Evolutionary conservation across 1,140 invertebrate species (phyloP), one percentile per base, ranked within the genome.

Genomic region (Heliconius eleuchia): DNA sequence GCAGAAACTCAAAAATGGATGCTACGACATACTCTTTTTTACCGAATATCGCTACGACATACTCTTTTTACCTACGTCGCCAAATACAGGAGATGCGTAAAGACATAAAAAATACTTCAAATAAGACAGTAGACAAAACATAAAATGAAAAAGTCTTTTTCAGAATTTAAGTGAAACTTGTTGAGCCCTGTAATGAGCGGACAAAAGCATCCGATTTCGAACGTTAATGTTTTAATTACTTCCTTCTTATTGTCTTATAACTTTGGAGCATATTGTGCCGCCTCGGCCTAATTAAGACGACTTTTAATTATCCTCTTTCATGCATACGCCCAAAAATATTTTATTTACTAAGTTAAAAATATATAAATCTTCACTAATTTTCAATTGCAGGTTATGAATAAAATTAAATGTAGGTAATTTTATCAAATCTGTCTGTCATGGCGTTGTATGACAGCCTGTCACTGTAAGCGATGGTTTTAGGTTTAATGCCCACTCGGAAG

Each of bases 151-250:
- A 9, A 16, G 7, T 39, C 71, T 72, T 82, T 78, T 76, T 81
- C 57, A 74, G 71, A 81, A 85, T 86, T 83, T 84, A 84, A 84
- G 79, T 73, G 80, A 84, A 89, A 91, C 91, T 91, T 91, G 88
- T 92, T 91, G 89, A 91, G 84, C 86, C 79, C 79, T 60, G 77
- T 84, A 86, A 88, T 88, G 85, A 87, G 82, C 86, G 87, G 85
- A 83, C 82, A 84, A 89, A 91, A 90, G 87, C 86, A 89, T 88
- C 86, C 86, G 86, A 92, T 87, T 91, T 89, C 87, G 88, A 88
- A 89, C 87, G 86, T 85, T 89, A 89, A 93, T 93, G 89, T 92
- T 92, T 91, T 92, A 92, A 93, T 92, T 89, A 92, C 90, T 89
- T 89, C 91, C 88, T 85, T 87, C 87, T 89, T 90, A 91, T 87